Evolutionary conservation across 2,113 vertebrate genomes (phyloP), one percentile per base, ranked within the genome.

Genomic region (Chionis minor): DNA sequence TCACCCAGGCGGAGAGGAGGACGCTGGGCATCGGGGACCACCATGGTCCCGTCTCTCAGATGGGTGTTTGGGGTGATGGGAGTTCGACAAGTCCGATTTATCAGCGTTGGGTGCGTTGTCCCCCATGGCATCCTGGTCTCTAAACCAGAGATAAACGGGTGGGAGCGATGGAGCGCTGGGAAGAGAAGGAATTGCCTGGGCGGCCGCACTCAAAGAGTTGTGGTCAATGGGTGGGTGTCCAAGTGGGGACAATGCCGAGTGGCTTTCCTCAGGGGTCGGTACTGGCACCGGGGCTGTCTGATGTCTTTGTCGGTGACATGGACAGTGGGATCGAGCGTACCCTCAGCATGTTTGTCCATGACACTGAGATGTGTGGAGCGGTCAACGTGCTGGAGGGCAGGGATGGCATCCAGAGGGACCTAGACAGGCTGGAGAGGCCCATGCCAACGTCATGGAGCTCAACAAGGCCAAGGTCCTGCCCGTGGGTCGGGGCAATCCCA

Each of bases 21-120:
- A 8, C 17, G 42, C 42, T 52, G 65, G 62, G 44, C 23, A 2
- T 8, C 0, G 3, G 40, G 42, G 23, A 14, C 42, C 16, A 1
- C 2, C 0, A 10, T 0, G 14, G 30, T 33, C 8, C 27, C 20
- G 1, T 10, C 44, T 52, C 19, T 61, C 54, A 16, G 15, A 7
- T 6, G 10, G 5, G 14, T 1, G 0, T 40, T 49, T 77, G 69
- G 55, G 55, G 38, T 22, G n/a, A 24, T 33, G 30, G 0, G 1
- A 81, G 22, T 42, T 75, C 24, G 5, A 7, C 7, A 16, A 33
- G 19, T 47, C 56, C 16, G 42, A 27, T 52, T 81, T 40, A 9
- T 28, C 24, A 1, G 0, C 1, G 0, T 15, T 24, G 44, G 23
- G 40, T 22, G 19, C 4, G 5, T 40, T 66, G 27, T 44, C 40